Evolutionary conservation across 2,797 vertebrate species (phyloP).

Genomic region (Melanotaenia pygmaea): DNA sequence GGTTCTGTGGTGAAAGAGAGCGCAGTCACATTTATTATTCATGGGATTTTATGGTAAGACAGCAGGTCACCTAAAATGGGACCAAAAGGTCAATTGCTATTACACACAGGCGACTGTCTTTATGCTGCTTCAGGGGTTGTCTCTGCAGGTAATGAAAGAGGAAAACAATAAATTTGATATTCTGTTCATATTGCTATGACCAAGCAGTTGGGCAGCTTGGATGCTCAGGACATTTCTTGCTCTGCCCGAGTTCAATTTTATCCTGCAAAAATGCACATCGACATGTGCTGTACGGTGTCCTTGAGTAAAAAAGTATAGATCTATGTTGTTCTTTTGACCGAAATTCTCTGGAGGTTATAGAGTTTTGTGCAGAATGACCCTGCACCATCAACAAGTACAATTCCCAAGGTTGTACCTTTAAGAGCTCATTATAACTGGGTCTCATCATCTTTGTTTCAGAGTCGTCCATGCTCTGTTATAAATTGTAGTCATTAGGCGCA

Average conservation of each 20-base stretch:
- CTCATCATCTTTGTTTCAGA: constrained; percentile 38
- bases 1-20: constrained; percentile 31
- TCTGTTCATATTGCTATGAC: constrained; percentile 34
- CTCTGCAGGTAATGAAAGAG: constrained; percentile 46
- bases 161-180: constrained; percentile 51
- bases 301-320: background rate
- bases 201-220: constrained; percentile 24
- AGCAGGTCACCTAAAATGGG: constrained; percentile 20
- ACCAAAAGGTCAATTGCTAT: constrained; percentile 58
- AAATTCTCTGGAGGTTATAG: constrained; percentile 4
- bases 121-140: constrained; percentile 39
- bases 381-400: constrained; percentile 21
- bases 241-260: constrained; percentile 1
- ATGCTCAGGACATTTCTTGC: background rate
- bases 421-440: constrained; percentile 49
- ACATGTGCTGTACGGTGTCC: background rate
- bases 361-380: constrained; percentile 1
- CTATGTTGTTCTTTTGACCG: background rate
- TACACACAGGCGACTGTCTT: constrained; percentile 38
- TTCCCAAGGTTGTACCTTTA: constrained; percentile 21
- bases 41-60: constrained; percentile 48
- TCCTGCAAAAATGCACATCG: constrained; percentile 11
- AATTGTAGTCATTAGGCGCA: constrained; percentile 65
- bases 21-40: constrained; percentile 52
- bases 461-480: constrained; percentile 57